Conservation (phyloP, 2,797 vertebrate species). For the Sebastes iracundus region DNA sequence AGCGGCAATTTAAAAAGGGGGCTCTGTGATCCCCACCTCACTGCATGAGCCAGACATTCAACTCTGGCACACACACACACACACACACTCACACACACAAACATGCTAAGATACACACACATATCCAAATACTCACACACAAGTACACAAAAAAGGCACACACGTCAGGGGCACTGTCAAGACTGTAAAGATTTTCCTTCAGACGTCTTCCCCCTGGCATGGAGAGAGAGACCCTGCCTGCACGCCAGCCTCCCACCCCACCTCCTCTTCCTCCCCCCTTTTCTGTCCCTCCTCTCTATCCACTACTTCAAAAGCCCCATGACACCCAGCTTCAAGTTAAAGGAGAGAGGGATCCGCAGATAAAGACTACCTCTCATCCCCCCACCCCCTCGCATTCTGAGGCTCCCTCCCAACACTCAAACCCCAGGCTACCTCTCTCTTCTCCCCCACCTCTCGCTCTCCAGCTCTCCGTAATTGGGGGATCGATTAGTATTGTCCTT, state of each 20-base stretch:
- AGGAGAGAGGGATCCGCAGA: constrained; percentile 75
- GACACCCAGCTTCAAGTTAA: constrained; percentile 81
- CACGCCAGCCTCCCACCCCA: constrained; percentile 10
- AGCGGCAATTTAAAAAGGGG: constrained; percentile 86
- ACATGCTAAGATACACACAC: constrained; percentile 47
- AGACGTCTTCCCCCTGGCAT: constrained; percentile 81
- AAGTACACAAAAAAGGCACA: constrained; percentile 55
- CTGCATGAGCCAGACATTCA: constrained; percentile 65
- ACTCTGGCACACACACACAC: constrained; percentile 43
- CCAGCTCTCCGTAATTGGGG: constrained; percentile 73
- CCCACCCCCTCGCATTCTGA: constrained; percentile 56
- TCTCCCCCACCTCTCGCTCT: constrained; percentile 59
- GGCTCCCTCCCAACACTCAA: constrained; percentile 62
- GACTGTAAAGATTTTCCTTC: constrained; percentile 85
- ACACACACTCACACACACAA: constrained; percentile 8
- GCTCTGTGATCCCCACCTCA: constrained; percentile 84
- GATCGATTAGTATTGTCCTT: constrained; percentile 82
- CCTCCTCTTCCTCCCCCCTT: neutral
- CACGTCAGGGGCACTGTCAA: constrained; percentile 73
- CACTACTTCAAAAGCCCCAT: constrained; percentile 83
- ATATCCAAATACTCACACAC: constrained; percentile 54
- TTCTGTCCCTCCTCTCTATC: constrained; percentile 74
- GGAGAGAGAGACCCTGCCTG: constrained; percentile 74
- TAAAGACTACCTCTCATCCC: constrained; percentile 72
- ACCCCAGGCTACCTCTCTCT: constrained; percentile 67